Percentiles rank a stretch among this genome's conserved stretches.
phyloP scores from a whole-genome alignment of 2,113 vertebrate species.

The Pelusios castaneus region DNA sequence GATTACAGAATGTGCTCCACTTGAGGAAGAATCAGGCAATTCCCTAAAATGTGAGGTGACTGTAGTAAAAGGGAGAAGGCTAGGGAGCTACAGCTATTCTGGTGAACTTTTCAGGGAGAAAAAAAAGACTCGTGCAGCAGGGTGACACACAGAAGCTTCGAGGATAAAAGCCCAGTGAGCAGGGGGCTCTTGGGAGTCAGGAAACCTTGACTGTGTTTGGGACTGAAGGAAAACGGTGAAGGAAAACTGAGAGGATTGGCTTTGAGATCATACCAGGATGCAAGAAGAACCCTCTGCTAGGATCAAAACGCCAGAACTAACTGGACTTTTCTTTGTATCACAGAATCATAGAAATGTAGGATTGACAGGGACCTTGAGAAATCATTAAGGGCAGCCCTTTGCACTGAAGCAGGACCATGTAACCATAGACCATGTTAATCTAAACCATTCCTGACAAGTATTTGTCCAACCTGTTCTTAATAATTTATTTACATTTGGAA shows the following conservation, averaged over 20 bases:
- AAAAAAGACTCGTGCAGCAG: background rate
- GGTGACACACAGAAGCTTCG: background rate
- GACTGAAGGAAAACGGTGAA: background rate
- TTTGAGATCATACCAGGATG: background rate
- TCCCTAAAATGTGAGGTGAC: background rate
- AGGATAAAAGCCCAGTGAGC: background rate
- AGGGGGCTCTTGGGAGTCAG: background rate
- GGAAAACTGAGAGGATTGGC: background rate
- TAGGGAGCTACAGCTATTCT: background rate
- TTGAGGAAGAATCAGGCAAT: background rate
- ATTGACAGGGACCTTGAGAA: background rate
- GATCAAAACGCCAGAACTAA: background rate
- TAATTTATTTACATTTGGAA: background rate
- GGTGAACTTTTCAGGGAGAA: background rate
- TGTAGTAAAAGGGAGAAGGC: background rate
- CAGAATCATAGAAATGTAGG: background rate
- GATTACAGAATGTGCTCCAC: background rate
- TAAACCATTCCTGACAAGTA: background rate
- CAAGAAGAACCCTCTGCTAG: background rate
- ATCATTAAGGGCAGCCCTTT: background rate
- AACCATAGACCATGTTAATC: background rate
- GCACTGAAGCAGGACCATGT: background rate
- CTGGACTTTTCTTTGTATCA: background rate
- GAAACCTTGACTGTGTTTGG: background rate
- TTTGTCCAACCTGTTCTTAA: background rate